phyloP scores from a whole-genome alignment of 2,113 vertebrate species.

The Nothocercus nigrocapillus region DNA sequence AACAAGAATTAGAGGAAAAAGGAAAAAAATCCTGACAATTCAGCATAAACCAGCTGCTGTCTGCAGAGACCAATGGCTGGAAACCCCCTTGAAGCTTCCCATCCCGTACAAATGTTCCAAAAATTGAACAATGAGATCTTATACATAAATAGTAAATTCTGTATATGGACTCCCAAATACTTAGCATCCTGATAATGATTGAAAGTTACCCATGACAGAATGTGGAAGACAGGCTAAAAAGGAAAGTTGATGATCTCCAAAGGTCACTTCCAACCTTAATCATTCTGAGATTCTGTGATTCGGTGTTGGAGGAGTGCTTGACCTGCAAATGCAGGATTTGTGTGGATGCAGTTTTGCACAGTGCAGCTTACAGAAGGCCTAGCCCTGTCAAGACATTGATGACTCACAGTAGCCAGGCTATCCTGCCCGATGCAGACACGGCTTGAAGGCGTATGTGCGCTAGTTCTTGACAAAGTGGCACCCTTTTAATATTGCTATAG shows the following conservation, averaged over 20 bases:
- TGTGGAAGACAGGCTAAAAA: not conserved
- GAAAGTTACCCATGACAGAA: not conserved
- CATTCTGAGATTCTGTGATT: not conserved
- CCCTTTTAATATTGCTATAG: too few species aligned
- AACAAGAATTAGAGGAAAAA: too few species aligned
- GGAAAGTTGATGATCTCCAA: not conserved
- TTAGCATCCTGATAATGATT: not conserved
- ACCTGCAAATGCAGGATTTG: not conserved
- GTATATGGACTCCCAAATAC: not conserved
- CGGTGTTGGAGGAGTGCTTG: not conserved
- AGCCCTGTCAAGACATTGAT: not conserved
- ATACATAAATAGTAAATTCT: not conserved
- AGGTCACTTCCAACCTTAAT: too few species aligned
- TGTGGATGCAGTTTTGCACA: not conserved
- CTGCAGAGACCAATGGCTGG: not conserved
- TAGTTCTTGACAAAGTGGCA: too few species aligned
- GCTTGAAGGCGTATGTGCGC: not conserved
- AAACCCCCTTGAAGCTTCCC: not conserved
- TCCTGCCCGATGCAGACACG: not conserved
- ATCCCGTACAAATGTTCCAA: not conserved
- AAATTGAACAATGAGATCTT: not conserved
- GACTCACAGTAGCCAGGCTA: not conserved
- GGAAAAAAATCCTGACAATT: not conserved
- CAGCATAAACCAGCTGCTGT: not conserved
- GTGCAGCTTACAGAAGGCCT: not conserved